A percentile compares a stretch with the other conserved stretches of the same genome.
phyloP scores from a whole-genome alignment of 1,140 invertebrate genomes.

The Zaprionus davidi region DNA sequence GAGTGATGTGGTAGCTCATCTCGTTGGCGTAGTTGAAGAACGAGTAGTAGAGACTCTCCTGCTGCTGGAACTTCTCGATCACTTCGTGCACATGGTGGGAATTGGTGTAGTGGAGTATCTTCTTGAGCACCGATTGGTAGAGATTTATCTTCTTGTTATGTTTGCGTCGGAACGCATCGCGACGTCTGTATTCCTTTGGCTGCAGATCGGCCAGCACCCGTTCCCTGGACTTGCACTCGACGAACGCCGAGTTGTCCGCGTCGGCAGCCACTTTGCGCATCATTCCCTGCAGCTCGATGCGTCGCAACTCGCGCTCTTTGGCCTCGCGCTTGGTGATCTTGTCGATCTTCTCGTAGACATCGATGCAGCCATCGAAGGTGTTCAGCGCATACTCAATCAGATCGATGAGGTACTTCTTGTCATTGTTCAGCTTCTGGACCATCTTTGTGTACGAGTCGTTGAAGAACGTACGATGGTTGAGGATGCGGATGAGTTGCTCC shows the following conservation, averaged over 20 bases:
- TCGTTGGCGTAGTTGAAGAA: slow-evolving; percentile 81
- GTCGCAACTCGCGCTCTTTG: slow-evolving; percentile 63
- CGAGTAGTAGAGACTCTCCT: slow-evolving; percentile 77
- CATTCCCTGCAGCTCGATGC: slow-evolving; percentile 72
- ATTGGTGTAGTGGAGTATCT: slow-evolving; percentile 68
- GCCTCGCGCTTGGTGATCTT: slow-evolving; percentile 59
- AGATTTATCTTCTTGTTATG: slow-evolving; percentile 74
- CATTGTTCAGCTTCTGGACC: slow-evolving; percentile 74
- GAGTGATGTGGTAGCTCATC: slow-evolving; percentile 74
- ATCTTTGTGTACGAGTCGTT: slow-evolving; percentile 71
- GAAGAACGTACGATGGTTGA: slow-evolving; percentile 71
- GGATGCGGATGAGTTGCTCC: slow-evolving; percentile 66
- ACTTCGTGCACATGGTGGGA: slow-evolving; percentile 62
- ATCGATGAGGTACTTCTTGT: slow-evolving; percentile 76
- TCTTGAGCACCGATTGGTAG: slow-evolving; percentile 71
- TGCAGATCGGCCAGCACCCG: slow-evolving; percentile 70
- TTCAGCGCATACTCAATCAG: slow-evolving; percentile 71
- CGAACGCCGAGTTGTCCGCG: slow-evolving; percentile 64
- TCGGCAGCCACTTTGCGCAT: slow-evolving; percentile 77
- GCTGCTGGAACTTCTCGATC: slow-evolving; percentile 73
- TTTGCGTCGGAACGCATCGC: slow-evolving; percentile 59
- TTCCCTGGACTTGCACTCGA: slow-evolving; percentile 65
- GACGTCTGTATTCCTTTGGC: slow-evolving; percentile 66
- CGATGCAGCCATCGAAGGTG: slow-evolving; percentile 71
- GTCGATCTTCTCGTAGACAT: slow-evolving; percentile 73